A percentile compares a stretch with the other conserved stretches of the same genome.
phyloP scores from a whole-genome alignment of 2,888 invertebrate species.

The Serripes groenlandicus region DNA sequence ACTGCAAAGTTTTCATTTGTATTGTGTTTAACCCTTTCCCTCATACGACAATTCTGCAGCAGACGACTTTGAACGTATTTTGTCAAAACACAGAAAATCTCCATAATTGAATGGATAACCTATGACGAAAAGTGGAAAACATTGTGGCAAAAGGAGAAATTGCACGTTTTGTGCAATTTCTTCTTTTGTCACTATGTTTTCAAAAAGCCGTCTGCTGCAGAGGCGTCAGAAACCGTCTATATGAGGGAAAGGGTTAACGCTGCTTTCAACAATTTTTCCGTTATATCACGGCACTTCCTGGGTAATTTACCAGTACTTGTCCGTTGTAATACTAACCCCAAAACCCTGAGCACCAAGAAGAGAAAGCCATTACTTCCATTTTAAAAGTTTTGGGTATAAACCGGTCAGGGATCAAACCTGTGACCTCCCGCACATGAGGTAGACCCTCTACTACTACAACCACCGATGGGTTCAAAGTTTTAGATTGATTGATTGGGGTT shows the following conservation, averaged over 20 bases:
- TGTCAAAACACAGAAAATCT: background rate
- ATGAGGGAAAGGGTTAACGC: background rate
- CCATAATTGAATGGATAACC: background rate
- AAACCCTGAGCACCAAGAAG: too few relatives aligned
- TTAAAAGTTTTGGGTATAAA: too few relatives aligned
- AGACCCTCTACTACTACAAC: too few relatives aligned
- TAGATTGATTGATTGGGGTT: background rate
- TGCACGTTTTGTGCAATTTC: background rate
- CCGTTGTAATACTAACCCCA: too few relatives aligned
- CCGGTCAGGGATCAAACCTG: too few relatives aligned
- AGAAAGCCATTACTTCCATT: too few relatives aligned
- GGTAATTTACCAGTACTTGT: too few relatives aligned
- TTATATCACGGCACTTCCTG: too few relatives aligned
- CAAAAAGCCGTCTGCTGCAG: background rate
- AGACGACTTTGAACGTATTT: background rate
- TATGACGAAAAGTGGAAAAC: background rate
- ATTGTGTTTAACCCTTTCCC: background rate
- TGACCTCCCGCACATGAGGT: too few relatives aligned
- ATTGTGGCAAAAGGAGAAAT: background rate
- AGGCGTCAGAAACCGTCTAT: background rate
- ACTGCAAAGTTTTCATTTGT: conserved; percentile 64
- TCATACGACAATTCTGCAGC: background rate
- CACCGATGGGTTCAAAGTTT: too few relatives aligned
- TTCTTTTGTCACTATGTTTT: background rate
- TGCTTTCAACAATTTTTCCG: too few relatives aligned